These are phyloP conservation scores for Vultur gryphus DNA, from an alignment of 2,797 vertebrate genomes.

Conservation along the genomic window DNA sequence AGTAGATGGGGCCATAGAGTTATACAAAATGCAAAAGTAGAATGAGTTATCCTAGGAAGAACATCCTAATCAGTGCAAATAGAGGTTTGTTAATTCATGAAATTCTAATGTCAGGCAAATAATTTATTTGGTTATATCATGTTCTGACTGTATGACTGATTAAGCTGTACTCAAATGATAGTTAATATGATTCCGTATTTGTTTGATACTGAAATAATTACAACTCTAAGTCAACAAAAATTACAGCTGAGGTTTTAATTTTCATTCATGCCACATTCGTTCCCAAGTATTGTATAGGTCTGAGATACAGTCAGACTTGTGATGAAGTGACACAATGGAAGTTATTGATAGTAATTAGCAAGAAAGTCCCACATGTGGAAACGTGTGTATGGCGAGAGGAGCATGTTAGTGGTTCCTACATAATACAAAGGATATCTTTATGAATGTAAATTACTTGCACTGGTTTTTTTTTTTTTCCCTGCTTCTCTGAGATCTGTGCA, in stretches of 20 bases:
- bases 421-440: background rate
- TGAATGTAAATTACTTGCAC: background rate
- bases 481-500: background rate
- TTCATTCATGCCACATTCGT: background rate
- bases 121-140: background rate
- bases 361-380: background rate
- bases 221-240: background rate
- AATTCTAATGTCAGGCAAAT: background rate
- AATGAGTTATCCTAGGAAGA: background rate
- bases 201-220: conserved; percentile 9
- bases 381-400: background rate
- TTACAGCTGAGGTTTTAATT: background rate
- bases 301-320: background rate
- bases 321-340: background rate
- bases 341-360: background rate
- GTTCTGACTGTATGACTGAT: background rate
- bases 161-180: background rate
- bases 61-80: background rate
- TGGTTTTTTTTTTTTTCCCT: fast-evolving
- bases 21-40: background rate
- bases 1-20: conserved; percentile 53
- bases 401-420: fast-evolving
- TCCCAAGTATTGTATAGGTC: background rate
- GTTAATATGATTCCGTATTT: background rate
- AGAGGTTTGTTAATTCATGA: background rate